Conservation (phyloP, 2,797 vertebrate species). For the Lepus oiostolus region DNA sequence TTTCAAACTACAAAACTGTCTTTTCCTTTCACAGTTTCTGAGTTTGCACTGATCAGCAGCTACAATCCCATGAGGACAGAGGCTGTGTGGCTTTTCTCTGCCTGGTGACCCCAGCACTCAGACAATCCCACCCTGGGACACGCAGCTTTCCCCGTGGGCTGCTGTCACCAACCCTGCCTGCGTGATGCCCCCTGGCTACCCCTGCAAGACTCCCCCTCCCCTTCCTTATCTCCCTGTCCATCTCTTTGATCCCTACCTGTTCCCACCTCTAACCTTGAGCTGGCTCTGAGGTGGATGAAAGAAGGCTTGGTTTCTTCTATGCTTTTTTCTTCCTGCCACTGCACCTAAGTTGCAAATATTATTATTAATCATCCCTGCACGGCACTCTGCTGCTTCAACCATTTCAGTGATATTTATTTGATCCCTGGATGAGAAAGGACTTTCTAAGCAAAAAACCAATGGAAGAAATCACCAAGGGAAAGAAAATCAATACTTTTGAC, state of each 20-base stretch:
- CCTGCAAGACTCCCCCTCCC: background rate
- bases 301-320: slow-evolving; percentile 33
- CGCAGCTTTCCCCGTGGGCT: background rate
- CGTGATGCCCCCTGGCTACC: background rate
- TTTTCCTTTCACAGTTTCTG: too few species aligned
- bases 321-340: background rate
- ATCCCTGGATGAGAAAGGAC: slow-evolving; percentile 71
- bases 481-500: slow-evolving; percentile 78
- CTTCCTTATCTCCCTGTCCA: background rate
- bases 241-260: background rate
- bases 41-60: too few species aligned
- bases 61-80: background rate
- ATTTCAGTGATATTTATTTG: slow-evolving; percentile 72
- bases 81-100: background rate
- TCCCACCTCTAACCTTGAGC: background rate
- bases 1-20: too few species aligned
- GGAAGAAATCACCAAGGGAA: slow-evolving; percentile 73
- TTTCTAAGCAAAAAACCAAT: slow-evolving; percentile 76
- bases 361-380: slow-evolving; percentile 53
- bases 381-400: slow-evolving; percentile 19
- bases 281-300: background rate
- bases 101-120: background rate
- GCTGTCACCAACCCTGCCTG: background rate
- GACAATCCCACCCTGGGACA: background rate
- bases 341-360: slow-evolving; percentile 43